Base-by-base conservation (phyloP, 2,888 invertebrate genomes). In the Leptopilina myrica region DNA sequence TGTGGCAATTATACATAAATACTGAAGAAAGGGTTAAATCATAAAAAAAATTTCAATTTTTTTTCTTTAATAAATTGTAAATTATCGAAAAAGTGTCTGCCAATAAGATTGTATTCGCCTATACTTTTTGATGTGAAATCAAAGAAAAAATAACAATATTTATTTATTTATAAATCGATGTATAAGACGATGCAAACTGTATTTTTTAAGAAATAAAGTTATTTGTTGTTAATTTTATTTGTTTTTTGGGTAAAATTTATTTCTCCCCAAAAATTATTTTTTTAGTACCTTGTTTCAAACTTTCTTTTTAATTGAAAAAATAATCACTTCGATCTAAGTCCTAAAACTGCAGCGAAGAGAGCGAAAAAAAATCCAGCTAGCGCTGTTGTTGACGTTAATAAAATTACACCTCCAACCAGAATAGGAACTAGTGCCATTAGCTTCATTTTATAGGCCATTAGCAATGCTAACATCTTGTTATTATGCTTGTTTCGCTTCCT, bases 321-420 rank as follows among this genome's bases (percentile, higher is more conserved):
- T 85, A 80, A 84, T 53, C 80, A 84, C 46, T 83, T 86, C 20
- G 81, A 76, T 82, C 90, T 96, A 82, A 96, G 92, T 78, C 96
- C 96, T 93, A 97, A 95, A 5, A 96, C 95, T 1, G 97, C 96
- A 76, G 96, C 96, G 87, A 97, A 97, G 14, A 97, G 92, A 0
- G 97, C 96, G 90, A 97, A 97, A 93, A 97, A 97, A 92, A 97
- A 97, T 83, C 97, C 97, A 26, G 96, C 97, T 80, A 97, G 90
- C 20, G 96, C 96, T 0, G 97, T 96, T 0, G 96, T 95, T 81
- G 96, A 96, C 5, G 96, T 95, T 75, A 97, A 91, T 9, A 97
- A 92, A 1, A 96, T 92, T 33, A 97, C 91, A 6, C 93, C 93
- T 76, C 96, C 95, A 83, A 97, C 93, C 89, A 97, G 91, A 0